A percentile compares a stretch with the other conserved stretches of the same genome.
These are phyloP conservation scores for Drosophila antonietae DNA, from an alignment of 2,888 invertebrate species.

Conservation along the genomic window DNA sequence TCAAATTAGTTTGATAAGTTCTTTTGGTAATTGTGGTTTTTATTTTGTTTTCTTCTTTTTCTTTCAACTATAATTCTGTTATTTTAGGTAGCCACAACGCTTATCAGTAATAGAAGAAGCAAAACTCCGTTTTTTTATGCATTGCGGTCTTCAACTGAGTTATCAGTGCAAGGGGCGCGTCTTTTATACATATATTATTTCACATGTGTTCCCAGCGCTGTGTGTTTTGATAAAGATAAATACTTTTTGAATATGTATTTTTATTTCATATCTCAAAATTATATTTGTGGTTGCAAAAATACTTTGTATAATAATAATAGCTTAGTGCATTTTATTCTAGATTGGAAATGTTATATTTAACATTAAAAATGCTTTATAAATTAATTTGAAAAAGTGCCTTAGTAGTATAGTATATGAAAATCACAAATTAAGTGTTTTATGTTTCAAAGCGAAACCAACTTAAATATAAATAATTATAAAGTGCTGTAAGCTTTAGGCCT, in stretches of 20 bases:
- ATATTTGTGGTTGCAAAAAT: neutral
- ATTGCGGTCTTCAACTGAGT: neutral
- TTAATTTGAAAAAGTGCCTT: too few species aligned
- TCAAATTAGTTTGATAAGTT: neutral
- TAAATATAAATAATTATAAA: too few species aligned
- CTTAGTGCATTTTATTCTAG: too few species aligned
- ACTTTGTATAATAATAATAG: neutral
- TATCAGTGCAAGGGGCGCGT: slow-evolving; percentile 13
- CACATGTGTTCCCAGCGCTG: slow-evolving; percentile 20
- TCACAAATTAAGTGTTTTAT: too few species aligned
- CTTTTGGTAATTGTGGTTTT: slow-evolving; percentile 20
- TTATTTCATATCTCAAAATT: neutral
- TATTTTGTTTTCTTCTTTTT: neutral
- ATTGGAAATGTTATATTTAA: too few species aligned
- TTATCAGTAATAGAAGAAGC: neutral
- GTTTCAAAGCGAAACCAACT: too few species aligned
- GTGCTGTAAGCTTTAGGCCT: neutral
- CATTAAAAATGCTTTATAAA: too few species aligned
- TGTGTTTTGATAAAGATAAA: neutral
- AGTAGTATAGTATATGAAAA: too few species aligned
- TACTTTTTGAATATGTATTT: neutral
- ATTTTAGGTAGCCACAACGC: slow-evolving; percentile 4
- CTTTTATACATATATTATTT: slow-evolving; percentile 12
- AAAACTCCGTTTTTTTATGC: neutral
- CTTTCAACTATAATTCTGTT: neutral